These are phyloP conservation scores for Drosophila leonis DNA, from an alignment of 2,888 invertebrate species.

Conservation along the genomic window DNA sequence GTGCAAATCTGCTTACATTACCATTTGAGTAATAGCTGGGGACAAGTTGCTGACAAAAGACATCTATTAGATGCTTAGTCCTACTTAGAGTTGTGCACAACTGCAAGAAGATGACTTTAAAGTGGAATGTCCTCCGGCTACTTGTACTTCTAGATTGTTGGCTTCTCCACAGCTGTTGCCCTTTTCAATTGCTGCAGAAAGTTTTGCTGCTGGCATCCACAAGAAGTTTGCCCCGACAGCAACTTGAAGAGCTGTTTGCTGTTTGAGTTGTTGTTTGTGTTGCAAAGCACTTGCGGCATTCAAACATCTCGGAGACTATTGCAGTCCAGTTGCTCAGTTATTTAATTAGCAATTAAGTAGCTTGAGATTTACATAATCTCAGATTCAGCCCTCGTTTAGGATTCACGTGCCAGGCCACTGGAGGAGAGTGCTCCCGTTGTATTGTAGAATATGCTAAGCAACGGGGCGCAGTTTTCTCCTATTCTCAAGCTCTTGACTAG, in stretches of 20 bases:
- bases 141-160: slow-evolving; percentile 29
- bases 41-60: slow-evolving; percentile 20
- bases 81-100: slow-evolving; percentile 41
- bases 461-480: background rate
- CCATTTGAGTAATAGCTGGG: slow-evolving; percentile 1
- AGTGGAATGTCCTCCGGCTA: slow-evolving; percentile 35
- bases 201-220: slow-evolving; percentile 32
- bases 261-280: slow-evolving; percentile 57
- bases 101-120: slow-evolving; percentile 33
- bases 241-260: slow-evolving; percentile 41
- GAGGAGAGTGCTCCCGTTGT: background rate
- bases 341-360: slow-evolving; percentile 76
- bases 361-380: slow-evolving; percentile 62
- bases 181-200: slow-evolving; percentile 32
- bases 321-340: slow-evolving; percentile 42
- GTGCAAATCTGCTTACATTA: slow-evolving; percentile 42
- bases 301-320: slow-evolving; percentile 3
- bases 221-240: slow-evolving; percentile 40
- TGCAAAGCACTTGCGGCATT: slow-evolving; percentile 39
- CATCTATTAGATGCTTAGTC: slow-evolving; percentile 4
- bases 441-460: background rate
- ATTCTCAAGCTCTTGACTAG: slow-evolving; percentile 10
- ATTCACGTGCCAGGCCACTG: slow-evolving; percentile 16
- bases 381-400: slow-evolving; percentile 9
- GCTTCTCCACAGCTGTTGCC: slow-evolving; percentile 35